A percentile compares a stretch with the other conserved stretches of the same genome.
These are phyloP conservation scores for Bursaphelenchus okinawaensis DNA, from an alignment of 2,888 invertebrate species.

Conservation along the genomic window DNA sequence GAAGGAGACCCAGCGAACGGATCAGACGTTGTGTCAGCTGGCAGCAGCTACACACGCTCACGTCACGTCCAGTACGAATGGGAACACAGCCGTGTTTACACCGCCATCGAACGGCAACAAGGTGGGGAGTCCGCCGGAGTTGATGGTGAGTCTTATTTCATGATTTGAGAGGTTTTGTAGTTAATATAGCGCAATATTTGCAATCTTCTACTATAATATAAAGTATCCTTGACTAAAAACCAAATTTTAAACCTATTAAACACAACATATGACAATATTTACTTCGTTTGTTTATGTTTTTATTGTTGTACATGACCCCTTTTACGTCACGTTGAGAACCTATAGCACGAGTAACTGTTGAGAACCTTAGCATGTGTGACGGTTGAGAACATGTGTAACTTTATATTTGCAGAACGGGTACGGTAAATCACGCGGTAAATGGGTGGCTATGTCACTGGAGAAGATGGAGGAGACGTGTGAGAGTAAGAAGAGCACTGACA, in stretches of 20 bases:
- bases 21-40: slow-evolving; percentile 46
- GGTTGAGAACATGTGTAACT: too few species aligned
- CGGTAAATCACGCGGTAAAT: slow-evolving; percentile 10
- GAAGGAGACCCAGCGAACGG: slow-evolving; percentile 52
- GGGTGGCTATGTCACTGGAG: slow-evolving; percentile 15
- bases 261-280: too few species aligned
- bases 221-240: too few species aligned
- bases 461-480: slow-evolving; percentile 18
- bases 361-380: too few species aligned
- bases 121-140: background rate
- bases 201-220: background rate
- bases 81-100: slow-evolving; percentile 2
- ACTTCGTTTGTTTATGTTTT: too few species aligned
- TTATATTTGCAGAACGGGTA: background rate
- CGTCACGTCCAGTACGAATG: slow-evolving; percentile 5
- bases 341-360: too few species aligned
- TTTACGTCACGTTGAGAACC: too few species aligned
- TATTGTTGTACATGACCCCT: too few species aligned
- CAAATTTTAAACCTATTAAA: too few species aligned
- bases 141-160: slow-evolving; percentile 6
- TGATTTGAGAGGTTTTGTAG: background rate
- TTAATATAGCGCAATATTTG: background rate
- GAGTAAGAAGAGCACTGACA: slow-evolving; percentile 33
- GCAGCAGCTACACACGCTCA: slow-evolving; percentile 24
- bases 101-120: slow-evolving; percentile 11